Evolutionary conservation across 2,113 vertebrate genomes (phyloP), one percentile per base, ranked within the genome.

Genomic region (Myodes glareolus): DNA sequence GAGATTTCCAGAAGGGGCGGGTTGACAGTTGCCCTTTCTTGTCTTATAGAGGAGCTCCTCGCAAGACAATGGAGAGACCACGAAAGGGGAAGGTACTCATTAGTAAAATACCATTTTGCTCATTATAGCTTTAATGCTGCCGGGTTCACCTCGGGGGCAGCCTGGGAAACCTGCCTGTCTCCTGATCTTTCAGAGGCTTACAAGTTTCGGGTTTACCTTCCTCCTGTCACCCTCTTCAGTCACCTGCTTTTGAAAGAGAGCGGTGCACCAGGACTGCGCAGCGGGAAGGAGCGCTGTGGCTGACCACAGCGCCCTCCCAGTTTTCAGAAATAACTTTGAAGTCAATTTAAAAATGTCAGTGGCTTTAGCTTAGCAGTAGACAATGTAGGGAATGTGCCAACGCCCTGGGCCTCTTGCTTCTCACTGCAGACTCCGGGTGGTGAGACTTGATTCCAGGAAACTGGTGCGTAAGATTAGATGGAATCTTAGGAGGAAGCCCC

Each of bases 31-130:
- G 93, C 93, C 90, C 97, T 97, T 94, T 97, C 87, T 91, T 88
- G 97, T 94, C 95, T 93, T 92, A 93, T 84, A 88, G n/a, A 68
- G 70, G 73, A 89, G 81, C 73, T 3, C 45, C 91, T 47, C 47
- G 33, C 67, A 78, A 93, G 87, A 92, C 67, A 50, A 63, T 90
- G 87, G 93, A 95, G 96, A 1, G 68, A 47, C 0, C 5, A 45
- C 90, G 90, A 61, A 84, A 87, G 91, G 91, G 78, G 78, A 96
- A 96, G 80, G 78, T 36, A 93, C 94, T 94, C 92, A 81, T 98
- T 97, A 98, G 95, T 55, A 92, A 98, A 96, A 94, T 97, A 81
- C 88, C 82, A 96, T 91, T 92, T 93, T 96, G 63, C 95, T 98
- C 42, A 50, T 97, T 97, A 97, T 63, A 92, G 86, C 94, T 97